A percentile compares a stretch with the other conserved stretches of the same genome.
These are phyloP conservation scores for Grallaria varia DNA, from an alignment of 2,113 vertebrate genomes.

Conservation along the genomic window DNA sequence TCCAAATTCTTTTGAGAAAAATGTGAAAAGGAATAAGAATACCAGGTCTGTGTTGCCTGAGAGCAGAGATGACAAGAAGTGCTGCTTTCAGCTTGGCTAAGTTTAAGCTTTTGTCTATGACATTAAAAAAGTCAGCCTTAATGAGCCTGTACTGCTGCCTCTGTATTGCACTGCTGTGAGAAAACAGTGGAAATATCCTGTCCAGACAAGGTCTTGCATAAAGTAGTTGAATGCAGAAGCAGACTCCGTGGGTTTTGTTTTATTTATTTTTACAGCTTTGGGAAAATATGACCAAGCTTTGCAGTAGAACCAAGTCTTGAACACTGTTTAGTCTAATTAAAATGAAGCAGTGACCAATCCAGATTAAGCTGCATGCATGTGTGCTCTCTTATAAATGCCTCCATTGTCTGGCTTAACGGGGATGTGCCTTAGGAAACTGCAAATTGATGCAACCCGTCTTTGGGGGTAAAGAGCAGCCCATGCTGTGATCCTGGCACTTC, in stretches of 20 bases:
- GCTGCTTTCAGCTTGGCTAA: neutral
- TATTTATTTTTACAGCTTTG: conserved; percentile 31
- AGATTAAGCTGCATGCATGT: neutral
- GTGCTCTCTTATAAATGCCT: neutral
- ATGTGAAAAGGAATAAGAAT: neutral
- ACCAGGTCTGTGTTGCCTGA: neutral
- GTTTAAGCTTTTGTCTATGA: neutral
- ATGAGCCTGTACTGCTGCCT: neutral
- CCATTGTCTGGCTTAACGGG: conserved; percentile 22
- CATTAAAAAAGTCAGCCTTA: neutral
- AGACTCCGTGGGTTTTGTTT: neutral
- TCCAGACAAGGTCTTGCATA: conserved; percentile 13
- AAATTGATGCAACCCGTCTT: neutral
- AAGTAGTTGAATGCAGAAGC: conserved; percentile 17
- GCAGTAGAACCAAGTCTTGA: neutral
- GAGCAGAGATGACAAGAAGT: neutral
- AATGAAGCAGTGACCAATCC: conserved; percentile 14
- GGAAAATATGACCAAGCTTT: conserved; percentile 3
- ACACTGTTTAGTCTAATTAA: conserved; percentile 33
- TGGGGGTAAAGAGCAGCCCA: conserved; percentile 22
- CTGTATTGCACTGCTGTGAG: neutral
- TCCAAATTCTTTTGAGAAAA: neutral
- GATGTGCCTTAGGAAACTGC: conserved; percentile 24
- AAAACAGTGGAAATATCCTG: neutral
- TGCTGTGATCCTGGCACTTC: conserved; percentile 45